Percentiles rank a stretch among this genome's conserved stretches.
Evolutionary conservation across 2,113 vertebrate genomes (phyloP).

Genomic region (Cinclus mexicanus): DNA sequence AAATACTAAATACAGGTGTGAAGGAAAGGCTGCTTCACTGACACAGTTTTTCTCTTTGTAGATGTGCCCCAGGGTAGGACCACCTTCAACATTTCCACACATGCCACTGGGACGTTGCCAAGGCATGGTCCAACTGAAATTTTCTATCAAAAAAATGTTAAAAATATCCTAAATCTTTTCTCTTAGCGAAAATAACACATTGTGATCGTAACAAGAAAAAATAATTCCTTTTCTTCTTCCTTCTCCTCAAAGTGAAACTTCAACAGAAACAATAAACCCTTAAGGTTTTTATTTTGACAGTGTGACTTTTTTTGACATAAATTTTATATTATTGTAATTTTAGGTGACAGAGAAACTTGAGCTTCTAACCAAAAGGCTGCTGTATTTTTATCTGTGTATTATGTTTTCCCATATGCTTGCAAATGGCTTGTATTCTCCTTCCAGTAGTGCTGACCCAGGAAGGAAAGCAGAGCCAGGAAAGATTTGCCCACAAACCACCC

Average conservation of each 20-base stretch:
- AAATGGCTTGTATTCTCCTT: background rate
- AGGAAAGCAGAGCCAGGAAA: background rate
- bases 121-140: background rate
- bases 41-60: background rate
- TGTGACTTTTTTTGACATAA: background rate
- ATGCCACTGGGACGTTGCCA: fast-evolving
- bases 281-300: background rate
- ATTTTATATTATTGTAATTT: background rate
- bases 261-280: background rate
- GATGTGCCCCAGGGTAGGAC: background rate
- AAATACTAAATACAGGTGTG: background rate
- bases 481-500: background rate
- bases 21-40: background rate
- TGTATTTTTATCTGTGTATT: background rate
- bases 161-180: background rate
- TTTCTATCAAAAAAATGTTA: background rate
- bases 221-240: background rate
- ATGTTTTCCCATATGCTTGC: background rate
- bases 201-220: background rate
- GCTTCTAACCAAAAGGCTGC: background rate
- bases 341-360: background rate
- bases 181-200: background rate
- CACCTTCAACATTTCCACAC: background rate
- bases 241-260: background rate
- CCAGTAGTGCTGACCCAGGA: background rate